A percentile compares a stretch with the other conserved stretches of the same genome.
phyloP scores from a whole-genome alignment of 2,113 vertebrate genomes.

The Crotophaga sulcirostris region DNA sequence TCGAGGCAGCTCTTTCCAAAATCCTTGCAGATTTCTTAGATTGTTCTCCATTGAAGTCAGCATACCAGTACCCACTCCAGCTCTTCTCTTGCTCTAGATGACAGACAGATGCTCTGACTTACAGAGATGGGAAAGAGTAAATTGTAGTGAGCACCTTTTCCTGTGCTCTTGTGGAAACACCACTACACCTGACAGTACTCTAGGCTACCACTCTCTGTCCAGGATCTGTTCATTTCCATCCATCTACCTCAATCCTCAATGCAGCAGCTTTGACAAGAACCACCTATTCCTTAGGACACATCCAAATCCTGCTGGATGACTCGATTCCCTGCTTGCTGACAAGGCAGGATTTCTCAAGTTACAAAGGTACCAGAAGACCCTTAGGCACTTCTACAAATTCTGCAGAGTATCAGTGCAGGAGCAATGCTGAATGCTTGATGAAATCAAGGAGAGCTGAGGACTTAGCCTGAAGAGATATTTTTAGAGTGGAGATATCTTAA shows the following conservation, averaged over 20 bases:
- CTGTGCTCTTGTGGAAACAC: background rate
- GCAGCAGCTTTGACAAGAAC: background rate
- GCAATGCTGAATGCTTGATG: background rate
- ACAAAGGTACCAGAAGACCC: background rate
- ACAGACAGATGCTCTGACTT: background rate
- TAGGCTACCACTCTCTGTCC: background rate
- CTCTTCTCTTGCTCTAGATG: background rate
- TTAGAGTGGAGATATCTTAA: background rate
- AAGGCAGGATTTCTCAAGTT: background rate
- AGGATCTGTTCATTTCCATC: background rate
- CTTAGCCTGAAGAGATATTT: background rate
- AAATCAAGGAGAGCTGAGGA: background rate
- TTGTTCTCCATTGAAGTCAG: background rate
- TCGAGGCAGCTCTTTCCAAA: background rate
- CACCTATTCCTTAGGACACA: background rate
- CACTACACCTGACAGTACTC: background rate
- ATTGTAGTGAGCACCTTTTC: background rate
- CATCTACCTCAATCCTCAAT: background rate
- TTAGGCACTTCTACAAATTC: background rate
- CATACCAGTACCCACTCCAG: background rate
- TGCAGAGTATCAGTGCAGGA: background rate
- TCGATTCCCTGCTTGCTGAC: background rate
- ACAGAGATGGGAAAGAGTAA: background rate
- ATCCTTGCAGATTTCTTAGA: background rate
- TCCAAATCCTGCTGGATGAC: background rate